Conservation (phyloP, 2,888 invertebrate genomes). For the Aphodius sticticus region DNA sequence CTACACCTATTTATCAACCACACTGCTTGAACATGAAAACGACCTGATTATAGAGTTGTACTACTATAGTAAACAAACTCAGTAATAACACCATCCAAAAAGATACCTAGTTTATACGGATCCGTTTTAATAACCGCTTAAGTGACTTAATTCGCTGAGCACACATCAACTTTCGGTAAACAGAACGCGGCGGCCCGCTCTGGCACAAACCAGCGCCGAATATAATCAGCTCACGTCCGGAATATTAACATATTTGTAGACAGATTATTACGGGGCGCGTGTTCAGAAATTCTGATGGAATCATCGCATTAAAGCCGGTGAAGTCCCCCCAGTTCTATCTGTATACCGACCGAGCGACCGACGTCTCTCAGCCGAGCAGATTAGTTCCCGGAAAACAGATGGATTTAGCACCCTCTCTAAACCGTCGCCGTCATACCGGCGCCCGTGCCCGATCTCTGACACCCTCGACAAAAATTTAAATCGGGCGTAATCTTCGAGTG, state of each 20-base stretch:
- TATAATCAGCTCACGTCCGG: constrained; percentile 48
- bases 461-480: not conserved
- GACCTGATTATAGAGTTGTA: not conserved
- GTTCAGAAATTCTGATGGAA: constrained; percentile 42
- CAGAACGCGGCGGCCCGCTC: constrained; percentile 33
- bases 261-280: constrained; percentile 44
- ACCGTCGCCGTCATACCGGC: constrained; percentile 11
- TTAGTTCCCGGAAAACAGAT: constrained; percentile 30
- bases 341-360: constrained; percentile 13
- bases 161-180: constrained; percentile 25
- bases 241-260: constrained; percentile 48
- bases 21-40: too few species aligned
- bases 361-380: not conserved
- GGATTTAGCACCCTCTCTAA: constrained; percentile 27
- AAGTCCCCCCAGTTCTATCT: not conserved
- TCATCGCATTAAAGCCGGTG: constrained; percentile 12
- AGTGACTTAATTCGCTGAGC: constrained; percentile 17
- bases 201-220: constrained; percentile 37
- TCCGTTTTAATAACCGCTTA: not conserved
- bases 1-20: too few species aligned
- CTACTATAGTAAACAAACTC: not conserved
- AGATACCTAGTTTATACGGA: not conserved
- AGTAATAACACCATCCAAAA: not conserved
- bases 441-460: not conserved
- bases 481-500: constrained; percentile 21